These are phyloP conservation scores for Alviniconcha marisindica DNA, from an alignment of 1,140 invertebrate genomes.

Conservation along the genomic window DNA sequence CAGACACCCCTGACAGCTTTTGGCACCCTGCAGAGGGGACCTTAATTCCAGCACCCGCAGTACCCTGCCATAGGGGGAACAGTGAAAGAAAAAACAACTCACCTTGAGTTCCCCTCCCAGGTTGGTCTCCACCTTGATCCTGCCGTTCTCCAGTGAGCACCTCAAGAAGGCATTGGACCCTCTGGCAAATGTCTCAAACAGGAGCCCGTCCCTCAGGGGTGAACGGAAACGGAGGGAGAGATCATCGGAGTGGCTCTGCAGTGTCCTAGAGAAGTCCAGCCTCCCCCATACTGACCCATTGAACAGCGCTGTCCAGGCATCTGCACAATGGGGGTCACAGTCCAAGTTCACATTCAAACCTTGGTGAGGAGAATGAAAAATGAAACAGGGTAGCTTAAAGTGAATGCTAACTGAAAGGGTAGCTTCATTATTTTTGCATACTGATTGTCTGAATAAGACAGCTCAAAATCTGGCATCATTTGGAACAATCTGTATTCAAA, in stretches of 20 bases:
- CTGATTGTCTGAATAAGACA: too few relatives aligned
- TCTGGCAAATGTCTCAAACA: slow-evolving; percentile 62
- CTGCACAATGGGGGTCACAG: slow-evolving; percentile 45
- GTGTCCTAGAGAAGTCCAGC: slow-evolving; percentile 42
- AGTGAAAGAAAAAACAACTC: slow-evolving; percentile 15
- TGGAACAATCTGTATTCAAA: too few relatives aligned
- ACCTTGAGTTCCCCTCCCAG: slow-evolving; percentile 64
- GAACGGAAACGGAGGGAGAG: slow-evolving; percentile 70
- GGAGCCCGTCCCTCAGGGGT: slow-evolving; percentile 54
- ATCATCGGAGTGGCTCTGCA: slow-evolving; percentile 63
- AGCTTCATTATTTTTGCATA: too few relatives aligned
- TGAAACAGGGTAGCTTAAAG: too few relatives aligned
- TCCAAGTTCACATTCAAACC: too few relatives aligned
- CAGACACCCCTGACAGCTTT: too few relatives aligned
- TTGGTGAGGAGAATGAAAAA: too few relatives aligned
- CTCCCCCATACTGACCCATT: slow-evolving; percentile 52
- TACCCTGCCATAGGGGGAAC: background rate
- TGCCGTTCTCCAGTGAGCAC: slow-evolving; percentile 60
- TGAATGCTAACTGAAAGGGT: too few relatives aligned
- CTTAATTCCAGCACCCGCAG: too few relatives aligned
- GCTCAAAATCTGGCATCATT: too few relatives aligned
- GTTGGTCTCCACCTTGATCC: slow-evolving; percentile 62
- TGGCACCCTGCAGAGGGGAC: too few relatives aligned
- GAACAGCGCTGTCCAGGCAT: slow-evolving; percentile 60
- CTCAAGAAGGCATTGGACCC: slow-evolving; percentile 53